phyloP scores from a whole-genome alignment of 2,888 invertebrate species.

The Drosophila lutescens region DNA sequence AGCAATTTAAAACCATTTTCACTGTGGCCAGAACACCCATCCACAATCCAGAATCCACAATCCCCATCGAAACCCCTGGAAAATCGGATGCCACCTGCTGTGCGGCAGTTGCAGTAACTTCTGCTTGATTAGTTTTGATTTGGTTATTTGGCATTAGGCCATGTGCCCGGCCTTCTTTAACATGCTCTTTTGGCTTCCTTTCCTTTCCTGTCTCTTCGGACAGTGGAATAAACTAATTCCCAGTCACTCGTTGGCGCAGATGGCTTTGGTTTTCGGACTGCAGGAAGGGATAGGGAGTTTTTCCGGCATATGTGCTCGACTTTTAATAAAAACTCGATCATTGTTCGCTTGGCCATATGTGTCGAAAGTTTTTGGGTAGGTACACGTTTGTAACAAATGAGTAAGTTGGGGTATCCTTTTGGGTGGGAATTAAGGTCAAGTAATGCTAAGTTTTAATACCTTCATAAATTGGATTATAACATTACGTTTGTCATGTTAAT shows the following conservation, averaged over 20 bases:
- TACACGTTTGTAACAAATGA: background rate
- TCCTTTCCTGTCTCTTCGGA: constrained; percentile 15
- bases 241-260: constrained; percentile 39
- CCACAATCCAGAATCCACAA: constrained; percentile 1
- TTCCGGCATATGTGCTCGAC: constrained; percentile 29
- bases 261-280: constrained; percentile 32
- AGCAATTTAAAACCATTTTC: constrained; percentile 79
- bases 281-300: background rate
- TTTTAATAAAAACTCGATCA: constrained; percentile 46
- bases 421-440: background rate
- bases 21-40: constrained; percentile 51
- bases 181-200: constrained; percentile 27
- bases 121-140: constrained; percentile 80
- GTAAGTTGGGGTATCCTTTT: background rate
- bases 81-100: constrained; percentile 39
- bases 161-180: constrained; percentile 52
- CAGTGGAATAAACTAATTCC: constrained; percentile 59
- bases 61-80: constrained; percentile 18
- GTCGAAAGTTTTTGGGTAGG: constrained; percentile 14
- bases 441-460: too few relatives aligned
- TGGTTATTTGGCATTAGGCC: constrained; percentile 75
- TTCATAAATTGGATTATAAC: too few relatives aligned
- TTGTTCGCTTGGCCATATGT: constrained; percentile 42
- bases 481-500: too few relatives aligned
- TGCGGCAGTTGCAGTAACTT: constrained; percentile 68